A percentile compares a stretch with the other conserved stretches of the same genome.
Conservation (phyloP, 2,113 vertebrate genomes). For the Ursus arctos region DNA sequence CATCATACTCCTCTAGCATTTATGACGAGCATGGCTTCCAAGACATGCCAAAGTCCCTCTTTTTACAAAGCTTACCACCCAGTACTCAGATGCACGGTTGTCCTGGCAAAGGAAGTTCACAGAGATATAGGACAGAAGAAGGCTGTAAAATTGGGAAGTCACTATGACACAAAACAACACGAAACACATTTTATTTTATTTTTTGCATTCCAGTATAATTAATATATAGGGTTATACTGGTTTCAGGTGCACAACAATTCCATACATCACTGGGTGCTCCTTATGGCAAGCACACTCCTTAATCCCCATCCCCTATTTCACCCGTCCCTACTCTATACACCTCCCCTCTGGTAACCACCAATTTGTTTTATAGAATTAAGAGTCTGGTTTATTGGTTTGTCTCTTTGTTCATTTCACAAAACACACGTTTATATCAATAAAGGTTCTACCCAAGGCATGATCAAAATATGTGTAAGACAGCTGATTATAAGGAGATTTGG, state of each 20-base stretch:
- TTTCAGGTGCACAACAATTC: not conserved
- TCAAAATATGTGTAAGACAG: not conserved
- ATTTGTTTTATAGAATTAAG: not conserved
- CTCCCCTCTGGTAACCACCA: not conserved
- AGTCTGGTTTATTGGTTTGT: not conserved
- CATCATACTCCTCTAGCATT: conserved; percentile 31
- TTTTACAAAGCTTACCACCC: not conserved
- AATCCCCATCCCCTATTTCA: not conserved
- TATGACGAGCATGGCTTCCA: not conserved
- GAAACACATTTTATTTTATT: conserved; percentile 13
- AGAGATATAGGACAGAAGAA: conserved; percentile 10
- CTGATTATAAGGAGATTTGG: conserved; percentile 13
- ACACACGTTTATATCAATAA: conserved; percentile 1
- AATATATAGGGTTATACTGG: not conserved
- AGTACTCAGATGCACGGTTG: not conserved
- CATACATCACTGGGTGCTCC: not conserved
- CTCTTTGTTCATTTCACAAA: not conserved
- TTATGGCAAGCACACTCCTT: not conserved
- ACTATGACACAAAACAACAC: conserved; percentile 21
- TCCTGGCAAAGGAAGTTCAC: conserved; percentile 22
- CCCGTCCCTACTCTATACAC: not conserved
- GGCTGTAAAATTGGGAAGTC: not conserved
- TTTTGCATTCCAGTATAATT: not conserved
- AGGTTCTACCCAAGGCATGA: not conserved
- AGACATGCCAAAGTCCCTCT: conserved; percentile 25